A percentile compares a stretch with the other conserved stretches of the same genome.
These are phyloP conservation scores for Drosophila novamexicana DNA, from an alignment of 1,140 invertebrate species.

Conservation along the genomic window DNA sequence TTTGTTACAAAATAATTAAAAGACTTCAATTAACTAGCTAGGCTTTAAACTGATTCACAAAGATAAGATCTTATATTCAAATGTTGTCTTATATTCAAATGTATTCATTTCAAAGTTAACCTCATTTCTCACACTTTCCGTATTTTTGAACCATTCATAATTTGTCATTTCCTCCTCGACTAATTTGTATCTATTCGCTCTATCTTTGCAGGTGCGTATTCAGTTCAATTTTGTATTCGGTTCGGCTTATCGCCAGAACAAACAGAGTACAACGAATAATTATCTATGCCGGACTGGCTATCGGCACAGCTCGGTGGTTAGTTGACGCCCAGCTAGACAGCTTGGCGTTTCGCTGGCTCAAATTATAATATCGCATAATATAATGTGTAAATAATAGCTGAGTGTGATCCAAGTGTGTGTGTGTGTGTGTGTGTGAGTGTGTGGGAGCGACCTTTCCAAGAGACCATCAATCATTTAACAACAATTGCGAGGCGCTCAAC, in stretches of 20 bases:
- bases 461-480: constrained; percentile 75
- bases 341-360: constrained; percentile 51
- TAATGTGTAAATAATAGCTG: constrained; percentile 61
- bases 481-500: constrained; percentile 63
- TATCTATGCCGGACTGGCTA: constrained; percentile 20
- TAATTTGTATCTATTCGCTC: constrained; percentile 59
- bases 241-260: constrained; percentile 35
- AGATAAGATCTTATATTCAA: too few relatives aligned
- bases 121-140: too few relatives aligned
- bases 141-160: background rate
- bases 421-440: constrained; percentile 31
- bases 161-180: constrained; percentile 5
- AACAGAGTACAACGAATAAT: constrained; percentile 36
- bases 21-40: too few relatives aligned
- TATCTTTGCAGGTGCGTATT: constrained; percentile 69
- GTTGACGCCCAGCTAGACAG: constrained; percentile 49
- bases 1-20: too few relatives aligned
- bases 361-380: constrained; percentile 45
- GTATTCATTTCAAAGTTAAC: too few relatives aligned
- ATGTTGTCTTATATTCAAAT: too few relatives aligned
- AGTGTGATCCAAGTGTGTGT: constrained; percentile 6
- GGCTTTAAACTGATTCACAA: too few relatives aligned
- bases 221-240: constrained; percentile 3
- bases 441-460: constrained; percentile 54
- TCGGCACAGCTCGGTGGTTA: constrained; percentile 24